Percentiles rank a stretch among this genome's conserved stretches.
These are phyloP conservation scores for Octopus bimaculoides DNA, from an alignment of 1,140 invertebrate species.

Conservation along the genomic window DNA sequence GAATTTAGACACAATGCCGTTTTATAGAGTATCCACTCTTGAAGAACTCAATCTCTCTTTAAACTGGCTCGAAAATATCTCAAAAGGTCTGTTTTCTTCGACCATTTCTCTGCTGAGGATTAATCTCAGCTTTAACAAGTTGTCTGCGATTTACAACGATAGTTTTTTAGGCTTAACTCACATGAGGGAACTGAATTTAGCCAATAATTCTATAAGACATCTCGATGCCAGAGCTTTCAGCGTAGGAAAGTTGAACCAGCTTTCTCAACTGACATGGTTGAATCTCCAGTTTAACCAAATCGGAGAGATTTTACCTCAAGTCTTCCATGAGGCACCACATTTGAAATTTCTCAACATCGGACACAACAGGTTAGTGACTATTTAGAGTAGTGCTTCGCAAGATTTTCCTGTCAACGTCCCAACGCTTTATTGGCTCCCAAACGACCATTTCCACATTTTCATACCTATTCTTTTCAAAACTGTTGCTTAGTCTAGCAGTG, in stretches of 20 bases:
- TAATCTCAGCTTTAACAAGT: slow-evolving; percentile 28
- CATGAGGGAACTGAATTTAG: slow-evolving; percentile 24
- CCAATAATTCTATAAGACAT: slow-evolving; percentile 27
- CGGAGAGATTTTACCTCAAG: slow-evolving; percentile 14
- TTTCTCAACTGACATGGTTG: slow-evolving; percentile 32
- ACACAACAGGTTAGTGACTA: slow-evolving; percentile 22
- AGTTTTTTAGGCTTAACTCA: slow-evolving; percentile 28
- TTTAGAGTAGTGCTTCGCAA: no score
- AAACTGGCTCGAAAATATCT: slow-evolving; percentile 26
- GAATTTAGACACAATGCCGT: slow-evolving; percentile 22
- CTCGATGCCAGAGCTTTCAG: slow-evolving; percentile 31
- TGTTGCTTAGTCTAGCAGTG: no score
- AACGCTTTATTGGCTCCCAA: no score
- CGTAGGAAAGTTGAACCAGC: slow-evolving; percentile 26
- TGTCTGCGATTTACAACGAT: slow-evolving; percentile 20
- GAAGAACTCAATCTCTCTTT: slow-evolving; percentile 22
- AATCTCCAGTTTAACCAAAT: slow-evolving; percentile 29
- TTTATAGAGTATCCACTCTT: slow-evolving; percentile 15
- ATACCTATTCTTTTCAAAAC: no score
- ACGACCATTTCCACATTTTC: no score
- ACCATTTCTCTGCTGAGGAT: slow-evolving; percentile 20
- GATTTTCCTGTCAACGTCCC: no score
- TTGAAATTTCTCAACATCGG: slow-evolving; percentile 32
- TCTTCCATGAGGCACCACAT: slow-evolving; percentile 28
- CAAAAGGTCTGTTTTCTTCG: slow-evolving; percentile 20